A percentile compares a stretch with the other conserved stretches of the same genome.
Conservation (phyloP, 2,113 vertebrate species). For the Eulemur rufifrons region DNA sequence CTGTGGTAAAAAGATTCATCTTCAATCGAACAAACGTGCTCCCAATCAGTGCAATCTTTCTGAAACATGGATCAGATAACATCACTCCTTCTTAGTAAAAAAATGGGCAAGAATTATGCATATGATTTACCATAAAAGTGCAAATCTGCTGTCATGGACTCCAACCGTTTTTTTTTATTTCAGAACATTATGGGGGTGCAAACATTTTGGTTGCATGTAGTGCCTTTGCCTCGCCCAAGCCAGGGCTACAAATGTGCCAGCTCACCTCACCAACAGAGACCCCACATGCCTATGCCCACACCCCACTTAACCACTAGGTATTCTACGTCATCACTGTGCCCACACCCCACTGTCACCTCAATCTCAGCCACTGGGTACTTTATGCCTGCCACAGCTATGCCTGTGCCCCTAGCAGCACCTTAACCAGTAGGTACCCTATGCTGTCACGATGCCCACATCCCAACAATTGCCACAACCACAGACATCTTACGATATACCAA, state of each 20-base stretch:
- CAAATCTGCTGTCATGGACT: not conserved
- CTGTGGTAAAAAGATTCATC: not conserved
- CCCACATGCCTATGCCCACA: fast-evolving
- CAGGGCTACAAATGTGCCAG: too few relatives aligned
- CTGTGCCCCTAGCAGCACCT: not conserved
- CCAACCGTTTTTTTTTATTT: not conserved
- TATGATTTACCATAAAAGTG: not conserved
- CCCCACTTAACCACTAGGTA: not conserved
- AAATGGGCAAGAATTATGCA: not conserved
- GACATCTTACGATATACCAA: too few relatives aligned
- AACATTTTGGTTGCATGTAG: too few relatives aligned
- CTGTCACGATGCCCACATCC: not conserved
- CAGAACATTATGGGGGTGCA: too few relatives aligned
- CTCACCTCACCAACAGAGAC: not conserved
- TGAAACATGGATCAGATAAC: constrained; percentile 9
- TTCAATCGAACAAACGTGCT: not conserved
- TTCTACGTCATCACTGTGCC: not conserved
- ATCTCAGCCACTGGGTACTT: not conserved
- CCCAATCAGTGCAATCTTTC: not conserved
- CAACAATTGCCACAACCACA: not conserved
- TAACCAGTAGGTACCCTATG: not conserved
- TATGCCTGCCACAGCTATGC: not conserved
- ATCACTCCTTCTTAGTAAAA: not conserved
- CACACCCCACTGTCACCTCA: too few relatives aligned
- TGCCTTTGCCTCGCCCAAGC: too few relatives aligned